Evolutionary conservation across 2,113 vertebrate species (phyloP).

Genomic region (Otocyon megalotis): DNA sequence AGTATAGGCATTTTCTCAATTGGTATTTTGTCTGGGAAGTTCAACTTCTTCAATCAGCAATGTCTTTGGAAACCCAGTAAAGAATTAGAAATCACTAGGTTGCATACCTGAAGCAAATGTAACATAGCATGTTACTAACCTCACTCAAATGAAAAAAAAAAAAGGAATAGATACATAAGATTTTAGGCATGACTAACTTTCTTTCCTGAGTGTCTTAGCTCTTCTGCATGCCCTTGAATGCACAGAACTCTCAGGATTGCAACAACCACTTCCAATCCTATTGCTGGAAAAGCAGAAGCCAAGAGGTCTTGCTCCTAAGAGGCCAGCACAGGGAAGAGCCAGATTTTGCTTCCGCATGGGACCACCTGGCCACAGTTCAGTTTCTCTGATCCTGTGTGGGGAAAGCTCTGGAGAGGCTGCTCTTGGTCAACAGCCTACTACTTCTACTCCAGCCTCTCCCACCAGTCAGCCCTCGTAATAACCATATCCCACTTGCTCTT

Average conservation of each 20-base stretch:
- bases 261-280: neutral
- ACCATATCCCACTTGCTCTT: neutral
- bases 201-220: neutral
- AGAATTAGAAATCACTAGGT: neutral
- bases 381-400: neutral
- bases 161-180: neutral
- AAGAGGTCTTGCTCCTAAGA: neutral
- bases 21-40: neutral
- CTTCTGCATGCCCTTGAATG: neutral
- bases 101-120: neutral
- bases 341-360: too few relatives aligned
- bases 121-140: neutral
- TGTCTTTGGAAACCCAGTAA: slow-evolving; percentile 1
- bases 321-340: neutral
- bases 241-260: neutral
- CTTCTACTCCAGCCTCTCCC: neutral
- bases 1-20: neutral
- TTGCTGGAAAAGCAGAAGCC: neutral
- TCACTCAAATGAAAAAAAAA: neutral
- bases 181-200: neutral
- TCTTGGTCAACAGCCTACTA: neutral
- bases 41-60: neutral
- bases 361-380: neutral
- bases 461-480: neutral
- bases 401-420: neutral